These are phyloP conservation scores for Solenopsis fugax DNA, from an alignment of 1,140 invertebrate species.

Conservation along the genomic window DNA sequence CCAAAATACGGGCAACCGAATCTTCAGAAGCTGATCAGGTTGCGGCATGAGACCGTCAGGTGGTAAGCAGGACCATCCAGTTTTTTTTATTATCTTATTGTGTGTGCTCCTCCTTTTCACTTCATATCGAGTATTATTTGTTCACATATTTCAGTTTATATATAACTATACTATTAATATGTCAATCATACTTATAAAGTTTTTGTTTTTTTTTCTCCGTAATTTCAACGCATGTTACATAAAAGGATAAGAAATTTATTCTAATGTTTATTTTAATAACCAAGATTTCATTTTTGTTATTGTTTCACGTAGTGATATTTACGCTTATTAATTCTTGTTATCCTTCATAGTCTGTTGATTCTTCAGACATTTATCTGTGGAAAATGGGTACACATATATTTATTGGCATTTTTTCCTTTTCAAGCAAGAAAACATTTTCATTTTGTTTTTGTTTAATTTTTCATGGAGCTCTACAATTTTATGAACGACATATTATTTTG, in stretches of 20 bases:
- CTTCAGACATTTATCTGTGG: constrained; percentile 17
- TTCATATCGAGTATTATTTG: neutral
- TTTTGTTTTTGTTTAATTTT: constrained; percentile 32
- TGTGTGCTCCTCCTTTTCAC: constrained; percentile 3
- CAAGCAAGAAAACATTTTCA: constrained; percentile 18
- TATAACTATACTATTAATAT: neutral
- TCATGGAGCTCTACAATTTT: neutral
- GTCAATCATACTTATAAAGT: neutral
- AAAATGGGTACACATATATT: neutral
- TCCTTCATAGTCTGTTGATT: neutral
- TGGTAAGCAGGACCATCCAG: constrained; percentile 76
- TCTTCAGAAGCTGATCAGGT: constrained; percentile 76
- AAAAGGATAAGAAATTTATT: neutral
- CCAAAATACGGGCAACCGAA: constrained; percentile 79
- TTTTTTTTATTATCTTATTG: constrained; percentile 35
- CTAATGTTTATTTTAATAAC: neutral
- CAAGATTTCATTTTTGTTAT: constrained; percentile 14
- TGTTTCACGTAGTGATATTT: neutral
- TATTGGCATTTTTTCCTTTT: neutral
- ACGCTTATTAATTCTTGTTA: constrained; percentile 36
- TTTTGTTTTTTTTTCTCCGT: neutral
- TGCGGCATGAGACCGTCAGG: constrained; percentile 81
- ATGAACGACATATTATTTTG: neutral
- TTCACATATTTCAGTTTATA: constrained; percentile 3
- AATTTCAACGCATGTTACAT: neutral